phyloP scores from a whole-genome alignment of 2,888 invertebrate species.

The Timema podura region DNA sequence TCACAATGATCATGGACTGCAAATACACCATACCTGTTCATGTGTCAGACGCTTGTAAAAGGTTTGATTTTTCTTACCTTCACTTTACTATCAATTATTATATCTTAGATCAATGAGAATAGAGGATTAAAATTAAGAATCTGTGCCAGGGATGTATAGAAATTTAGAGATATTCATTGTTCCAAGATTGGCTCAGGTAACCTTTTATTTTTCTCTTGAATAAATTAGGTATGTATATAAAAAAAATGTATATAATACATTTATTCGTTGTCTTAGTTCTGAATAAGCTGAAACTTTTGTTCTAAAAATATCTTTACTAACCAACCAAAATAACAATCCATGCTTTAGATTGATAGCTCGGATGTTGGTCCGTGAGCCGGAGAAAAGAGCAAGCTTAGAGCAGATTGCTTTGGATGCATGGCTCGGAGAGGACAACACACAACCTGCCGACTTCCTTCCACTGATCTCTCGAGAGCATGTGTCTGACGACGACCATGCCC shows the following conservation, averaged over 20 bases:
- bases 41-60: constrained; percentile 80
- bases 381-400: constrained; percentile 79
- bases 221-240: too few relatives aligned
- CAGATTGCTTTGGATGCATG: constrained; percentile 86
- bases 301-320: too few relatives aligned
- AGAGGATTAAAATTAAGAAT: too few relatives aligned
- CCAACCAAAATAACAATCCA: too few relatives aligned
- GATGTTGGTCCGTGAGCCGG: constrained; percentile 93
- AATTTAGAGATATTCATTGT: too few relatives aligned
- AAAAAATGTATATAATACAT: too few relatives aligned
- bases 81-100: too few relatives aligned
- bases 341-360: constrained; percentile 76
- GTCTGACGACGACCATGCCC: constrained; percentile 84
- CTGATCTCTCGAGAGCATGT: constrained; percentile 86
- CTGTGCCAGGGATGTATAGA: too few relatives aligned
- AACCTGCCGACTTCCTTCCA: constrained; percentile 63
- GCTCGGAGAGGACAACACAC: constrained; percentile 56
- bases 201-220: too few relatives aligned
- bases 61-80: constrained; percentile 48
- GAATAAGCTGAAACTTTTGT: background rate
- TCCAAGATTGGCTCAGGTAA: too few relatives aligned
- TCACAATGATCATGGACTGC: constrained; percentile 99
- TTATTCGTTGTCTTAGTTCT: too few relatives aligned
- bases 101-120: too few relatives aligned
- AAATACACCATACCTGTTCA: constrained; percentile 90